These are phyloP conservation scores for Neomorphus geoffroyi DNA, from an alignment of 2,797 vertebrate genomes.

Conservation along the genomic window DNA sequence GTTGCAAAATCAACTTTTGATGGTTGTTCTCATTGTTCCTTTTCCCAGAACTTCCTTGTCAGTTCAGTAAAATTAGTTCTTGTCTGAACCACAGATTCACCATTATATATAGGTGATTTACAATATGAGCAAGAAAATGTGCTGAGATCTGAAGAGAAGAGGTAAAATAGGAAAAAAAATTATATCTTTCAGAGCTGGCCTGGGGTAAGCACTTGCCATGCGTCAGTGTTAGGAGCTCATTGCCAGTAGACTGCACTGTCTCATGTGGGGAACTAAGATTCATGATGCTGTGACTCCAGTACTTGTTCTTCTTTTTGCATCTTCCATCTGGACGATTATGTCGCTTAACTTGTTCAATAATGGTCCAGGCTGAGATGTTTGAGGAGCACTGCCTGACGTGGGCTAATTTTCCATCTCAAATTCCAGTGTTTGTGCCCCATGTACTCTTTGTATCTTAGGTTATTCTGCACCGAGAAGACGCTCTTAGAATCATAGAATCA, in stretches of 20 bases:
- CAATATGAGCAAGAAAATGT: fast-evolving
- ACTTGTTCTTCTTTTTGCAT: background rate
- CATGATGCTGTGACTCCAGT: background rate
- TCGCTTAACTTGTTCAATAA: background rate
- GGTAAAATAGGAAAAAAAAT: background rate
- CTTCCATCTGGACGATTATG: background rate
- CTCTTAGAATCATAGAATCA: too few species aligned
- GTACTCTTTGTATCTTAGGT: background rate
- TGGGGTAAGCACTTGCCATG: background rate
- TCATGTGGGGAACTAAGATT: background rate
- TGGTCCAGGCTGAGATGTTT: background rate
- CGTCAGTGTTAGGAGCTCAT: background rate
- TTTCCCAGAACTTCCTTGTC: background rate
- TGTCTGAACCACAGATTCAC: background rate
- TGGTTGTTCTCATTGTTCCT: background rate
- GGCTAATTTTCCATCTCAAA: background rate
- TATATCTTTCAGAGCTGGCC: background rate
- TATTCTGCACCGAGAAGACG: background rate
- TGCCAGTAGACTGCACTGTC: background rate
- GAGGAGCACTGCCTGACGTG: background rate
- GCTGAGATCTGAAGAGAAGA: background rate
- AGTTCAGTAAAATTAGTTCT: background rate
- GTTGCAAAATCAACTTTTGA: background rate
- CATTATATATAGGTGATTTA: background rate
- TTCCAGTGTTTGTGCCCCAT: background rate